Base-by-base conservation (phyloP, 2,888 invertebrate species). In the Strigamia crassipes region DNA sequence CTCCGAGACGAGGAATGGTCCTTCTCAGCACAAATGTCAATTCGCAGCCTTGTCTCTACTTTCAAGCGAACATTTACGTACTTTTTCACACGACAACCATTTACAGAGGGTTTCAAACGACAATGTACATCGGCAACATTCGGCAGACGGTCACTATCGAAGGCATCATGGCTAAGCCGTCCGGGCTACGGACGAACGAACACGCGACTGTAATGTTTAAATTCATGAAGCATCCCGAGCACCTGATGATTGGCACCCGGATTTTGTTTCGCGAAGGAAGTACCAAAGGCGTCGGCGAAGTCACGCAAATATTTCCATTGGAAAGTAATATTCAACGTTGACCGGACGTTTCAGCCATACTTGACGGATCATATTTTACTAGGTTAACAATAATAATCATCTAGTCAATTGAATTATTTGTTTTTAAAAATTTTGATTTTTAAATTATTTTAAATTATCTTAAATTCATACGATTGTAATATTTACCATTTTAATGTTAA, bases 121-220 rank as follows among this genome's bases (percentile, higher is more conserved):
- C 97, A 0, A 94, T 98, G 0, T 97, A 98, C 88, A 95, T 98
- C 81, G 98, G 97, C 0, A 97, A 96, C 85, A 95, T 99, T 9
- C 90, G 97, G 0, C 98, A 98, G 89, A 97, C 97, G 0, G 97
- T 96, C n/a, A 92, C 94, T 10, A 93, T 98, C 79, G 92, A 94
- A 85, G 95, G 92, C 21, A 92, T 93, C 83, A 90, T 92, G 87
- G 91, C 92, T 0, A 89, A 91, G 0, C 89, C 91, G 85, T 91
- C 92, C 81, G 91, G 92, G 81, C 90, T 93, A 83, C 91, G 94
- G 51, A 95, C 95, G 0, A 96, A 97, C 85, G 94, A 96, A 86
- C 91, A 92, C 8, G 96, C 95, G 0, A 93, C 94, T 0, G 96
- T 96, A 0, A 89, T 95, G 86, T 97, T 98, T 89, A 91, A 94